Evolutionary conservation across 30 jellyfish, hydroid and myxozoan species (phyloP).

Genomic region (Aurelia sp.): DNA sequence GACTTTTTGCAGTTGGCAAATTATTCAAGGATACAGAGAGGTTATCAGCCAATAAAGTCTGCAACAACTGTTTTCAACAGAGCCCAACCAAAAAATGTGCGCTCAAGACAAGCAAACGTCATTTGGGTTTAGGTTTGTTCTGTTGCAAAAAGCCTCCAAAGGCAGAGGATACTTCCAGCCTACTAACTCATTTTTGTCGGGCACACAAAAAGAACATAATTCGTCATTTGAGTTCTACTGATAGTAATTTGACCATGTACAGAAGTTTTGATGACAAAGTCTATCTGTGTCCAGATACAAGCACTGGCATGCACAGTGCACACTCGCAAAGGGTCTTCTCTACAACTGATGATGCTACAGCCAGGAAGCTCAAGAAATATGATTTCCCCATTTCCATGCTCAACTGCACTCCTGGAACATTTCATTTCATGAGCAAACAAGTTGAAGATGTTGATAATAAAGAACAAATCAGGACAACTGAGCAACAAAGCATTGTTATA

Average conservation of each 20-base stretch:
- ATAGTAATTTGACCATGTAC: no score
- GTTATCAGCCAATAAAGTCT: constrained; percentile 27
- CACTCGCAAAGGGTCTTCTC: constrained; percentile 43
- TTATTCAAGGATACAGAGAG: constrained; percentile 7
- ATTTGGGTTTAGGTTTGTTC: constrained; percentile 43
- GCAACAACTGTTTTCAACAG: constrained; percentile 40
- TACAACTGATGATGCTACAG: constrained; percentile 45
- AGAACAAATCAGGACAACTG: constrained; percentile 39
- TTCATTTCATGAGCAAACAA: constrained; percentile 15
- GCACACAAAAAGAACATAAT: constrained; percentile 63
- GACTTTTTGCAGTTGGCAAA: constrained; percentile 41
- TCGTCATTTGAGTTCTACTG: constrained; percentile 1
- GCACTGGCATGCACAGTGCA: constrained; percentile 62
- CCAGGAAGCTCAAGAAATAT: constrained; percentile 47
- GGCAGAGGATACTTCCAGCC: constrained; percentile 41
- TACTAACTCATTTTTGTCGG: constrained; percentile 39
- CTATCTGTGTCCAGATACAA: constrained; percentile 32
- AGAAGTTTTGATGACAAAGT: no score
- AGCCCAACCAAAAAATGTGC: constrained; percentile 33
- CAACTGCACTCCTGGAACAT: constrained; percentile 53
- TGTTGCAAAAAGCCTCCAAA: constrained; percentile 52
- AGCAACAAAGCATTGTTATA: constrained; percentile 38
- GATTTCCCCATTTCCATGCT: constrained; percentile 56
- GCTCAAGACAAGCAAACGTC: constrained; percentile 51
- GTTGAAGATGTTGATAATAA: constrained; percentile 7